Evolutionary conservation across 2,797 vertebrate genomes (phyloP), one percentile per base, ranked within the genome.

Genomic region (Acanthis flammea): DNA sequence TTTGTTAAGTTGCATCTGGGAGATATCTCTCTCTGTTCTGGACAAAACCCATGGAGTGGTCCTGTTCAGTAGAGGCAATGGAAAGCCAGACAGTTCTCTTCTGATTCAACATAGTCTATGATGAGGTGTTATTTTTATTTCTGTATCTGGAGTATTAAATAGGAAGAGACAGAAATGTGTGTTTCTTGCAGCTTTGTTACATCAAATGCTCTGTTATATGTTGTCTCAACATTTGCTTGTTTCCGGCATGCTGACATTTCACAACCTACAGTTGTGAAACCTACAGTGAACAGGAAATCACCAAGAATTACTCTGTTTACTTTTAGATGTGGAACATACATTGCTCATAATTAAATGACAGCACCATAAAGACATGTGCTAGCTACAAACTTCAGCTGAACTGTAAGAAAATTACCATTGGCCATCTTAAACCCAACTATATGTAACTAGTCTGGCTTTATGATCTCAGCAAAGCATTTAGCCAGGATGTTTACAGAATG

Each of bases 231-330:
- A 67, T 94, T 73, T 91, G 24, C 50, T 93, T 92, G 45, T 83
- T 90, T 76, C 71, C 73, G 19, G 45, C 41, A 66, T 7, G 16
- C 77, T 90, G 75, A 57, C 24, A 72, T 88, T 94, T 93, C 67
- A 65, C 33, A 92, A 58, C 27, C 53, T 74, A 72, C n/a, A 61
- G 9, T 30, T 31, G 51, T 53, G 51, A 53, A 91, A 58, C 33
- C 60, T 66, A 75, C n/a, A 65, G 9, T 28, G 80, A 93, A 78
- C 71, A 95, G 79, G 90, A 96, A 95, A 90, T 92, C 33, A 58
- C 12, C 17, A 82, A 70, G 70, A 92, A 95, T 73, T 66, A 42
- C 41, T 86, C 35, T 76, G 54, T 86, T 93, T 93, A 53, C 24
- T 84, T 73, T 62, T 47, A 91, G 35, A 92, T 53, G 65, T 42